Conservation (phyloP, 2,797 vertebrate genomes). For the Rhabdomys pumilio region DNA sequence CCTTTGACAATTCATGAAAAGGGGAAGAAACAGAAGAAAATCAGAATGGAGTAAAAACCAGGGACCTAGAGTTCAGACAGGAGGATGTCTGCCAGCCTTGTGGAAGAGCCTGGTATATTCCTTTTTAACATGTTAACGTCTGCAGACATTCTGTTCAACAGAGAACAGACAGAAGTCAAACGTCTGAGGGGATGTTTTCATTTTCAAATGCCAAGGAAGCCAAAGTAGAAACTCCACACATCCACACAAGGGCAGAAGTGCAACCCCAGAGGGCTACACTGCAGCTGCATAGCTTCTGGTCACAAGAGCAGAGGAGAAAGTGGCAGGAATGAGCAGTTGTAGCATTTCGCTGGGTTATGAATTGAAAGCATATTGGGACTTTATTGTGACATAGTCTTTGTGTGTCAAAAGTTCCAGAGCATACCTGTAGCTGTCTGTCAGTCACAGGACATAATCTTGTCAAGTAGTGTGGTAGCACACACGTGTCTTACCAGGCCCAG, state of each 20-base stretch:
- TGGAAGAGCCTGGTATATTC: not conserved
- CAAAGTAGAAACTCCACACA: not conserved
- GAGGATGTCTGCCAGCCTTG: not conserved
- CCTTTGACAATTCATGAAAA: conserved; percentile 39
- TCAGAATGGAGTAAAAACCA: not conserved
- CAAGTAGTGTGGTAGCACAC: accelerated
- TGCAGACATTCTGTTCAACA: conserved; percentile 19
- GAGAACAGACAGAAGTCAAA: not conserved
- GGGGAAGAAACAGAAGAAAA: not conserved
- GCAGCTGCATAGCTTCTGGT: accelerated
- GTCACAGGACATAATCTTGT: not conserved
- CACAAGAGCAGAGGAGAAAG: not conserved
- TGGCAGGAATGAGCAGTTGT: not conserved
- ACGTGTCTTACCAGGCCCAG: accelerated
- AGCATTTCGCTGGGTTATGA: not conserved
- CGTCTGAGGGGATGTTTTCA: not conserved
- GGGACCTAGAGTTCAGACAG: not conserved
- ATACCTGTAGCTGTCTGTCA: not conserved
- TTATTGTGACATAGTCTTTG: not conserved
- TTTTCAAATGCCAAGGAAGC: conserved; percentile 9
- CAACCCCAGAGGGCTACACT: not conserved
- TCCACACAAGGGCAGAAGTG: not conserved
- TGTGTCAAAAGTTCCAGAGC: not conserved
- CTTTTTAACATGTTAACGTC: not conserved
- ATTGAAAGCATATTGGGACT: not conserved